A percentile compares a stretch with the other conserved stretches of the same genome.
phyloP scores from a whole-genome alignment of 2,888 invertebrate genomes.

The Apamea crenata region DNA sequence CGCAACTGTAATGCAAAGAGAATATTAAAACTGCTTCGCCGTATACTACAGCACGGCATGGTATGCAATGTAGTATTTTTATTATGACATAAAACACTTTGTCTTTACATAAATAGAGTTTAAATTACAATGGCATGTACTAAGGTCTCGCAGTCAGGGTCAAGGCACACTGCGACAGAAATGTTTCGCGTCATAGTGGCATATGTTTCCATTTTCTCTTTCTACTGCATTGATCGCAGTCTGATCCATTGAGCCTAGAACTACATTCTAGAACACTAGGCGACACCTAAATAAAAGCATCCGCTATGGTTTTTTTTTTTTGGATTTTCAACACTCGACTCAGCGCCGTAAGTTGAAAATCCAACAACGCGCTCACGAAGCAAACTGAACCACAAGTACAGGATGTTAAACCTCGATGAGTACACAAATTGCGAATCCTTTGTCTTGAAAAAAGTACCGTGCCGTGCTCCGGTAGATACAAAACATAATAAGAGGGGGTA shows the following conservation, averaged over 20 bases:
- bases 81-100: constrained; percentile 5
- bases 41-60: constrained; percentile 6
- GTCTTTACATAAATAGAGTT: not conserved
- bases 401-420: constrained; percentile 2
- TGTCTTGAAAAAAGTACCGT: constrained; percentile 43
- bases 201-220: constrained; percentile 19
- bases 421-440: constrained; percentile 21
- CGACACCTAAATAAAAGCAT: not conserved
- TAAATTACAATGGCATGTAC: constrained; percentile 23
- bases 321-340: not conserved
- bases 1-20: constrained; percentile 37
- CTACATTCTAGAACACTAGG: not conserved
- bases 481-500: constrained; percentile 22
- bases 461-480: constrained; percentile 26
- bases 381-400: not conserved
- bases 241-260: not conserved
- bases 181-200: constrained; percentile 4
- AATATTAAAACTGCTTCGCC: constrained; percentile 12
- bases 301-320: not conserved
- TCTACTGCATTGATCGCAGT: constrained; percentile 27
- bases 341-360: not conserved
- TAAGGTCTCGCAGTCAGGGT: constrained; percentile 36
- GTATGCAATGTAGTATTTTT: constrained; percentile 9
- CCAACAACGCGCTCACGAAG: not conserved
- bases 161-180: constrained; percentile 47